Conservation (phyloP, 2,113 vertebrate species). For the Brevimyrus niger region DNA sequence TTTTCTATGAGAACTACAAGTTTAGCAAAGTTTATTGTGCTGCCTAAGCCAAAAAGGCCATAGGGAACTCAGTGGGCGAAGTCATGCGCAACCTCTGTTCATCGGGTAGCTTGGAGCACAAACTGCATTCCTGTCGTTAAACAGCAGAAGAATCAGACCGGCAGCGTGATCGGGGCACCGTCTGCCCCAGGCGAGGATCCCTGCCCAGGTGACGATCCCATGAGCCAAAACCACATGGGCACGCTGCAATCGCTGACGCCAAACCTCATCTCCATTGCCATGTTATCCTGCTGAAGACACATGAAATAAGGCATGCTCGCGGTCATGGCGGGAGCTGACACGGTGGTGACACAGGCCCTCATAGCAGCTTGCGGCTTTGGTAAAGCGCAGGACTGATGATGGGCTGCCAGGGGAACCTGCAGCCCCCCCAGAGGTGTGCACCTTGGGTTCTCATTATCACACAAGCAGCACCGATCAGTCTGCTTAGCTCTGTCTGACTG, state of each 20-base stretch:
- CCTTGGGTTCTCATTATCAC: background rate
- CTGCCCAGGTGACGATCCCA: background rate
- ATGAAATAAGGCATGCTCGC: background rate
- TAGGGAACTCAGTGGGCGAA: background rate
- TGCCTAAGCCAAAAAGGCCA: background rate
- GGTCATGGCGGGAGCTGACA: background rate
- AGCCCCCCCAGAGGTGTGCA: background rate
- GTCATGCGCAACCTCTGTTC: background rate
- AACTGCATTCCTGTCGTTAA: background rate
- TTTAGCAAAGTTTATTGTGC: background rate
- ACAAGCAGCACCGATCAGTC: background rate
- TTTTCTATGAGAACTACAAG: background rate
- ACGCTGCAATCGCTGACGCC: background rate
- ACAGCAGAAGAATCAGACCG: background rate
- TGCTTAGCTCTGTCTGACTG: background rate
- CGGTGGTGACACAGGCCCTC: background rate
- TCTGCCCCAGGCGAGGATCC: background rate
- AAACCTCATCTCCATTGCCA: background rate
- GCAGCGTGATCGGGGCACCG: background rate
- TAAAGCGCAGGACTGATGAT: background rate
- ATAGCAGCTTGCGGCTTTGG: background rate
- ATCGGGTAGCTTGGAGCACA: background rate
- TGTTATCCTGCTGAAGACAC: background rate
- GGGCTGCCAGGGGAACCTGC: background rate
- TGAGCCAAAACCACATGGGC: background rate